These are phyloP conservation scores for Drosophila vallismaia DNA, from an alignment of 2,888 invertebrate genomes.

Conservation along the genomic window DNA sequence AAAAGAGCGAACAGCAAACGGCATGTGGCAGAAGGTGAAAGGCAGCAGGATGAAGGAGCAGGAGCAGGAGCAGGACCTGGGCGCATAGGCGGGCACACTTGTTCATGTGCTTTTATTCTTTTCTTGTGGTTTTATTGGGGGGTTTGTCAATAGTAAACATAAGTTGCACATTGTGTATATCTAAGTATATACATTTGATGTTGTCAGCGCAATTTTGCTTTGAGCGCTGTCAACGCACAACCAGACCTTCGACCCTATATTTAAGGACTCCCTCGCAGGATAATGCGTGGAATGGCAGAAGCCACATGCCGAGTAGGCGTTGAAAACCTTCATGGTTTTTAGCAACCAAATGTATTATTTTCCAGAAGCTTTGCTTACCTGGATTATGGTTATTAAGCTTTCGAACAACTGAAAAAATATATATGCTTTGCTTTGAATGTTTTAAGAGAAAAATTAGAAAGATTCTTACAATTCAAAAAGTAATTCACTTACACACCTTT, in stretches of 20 bases:
- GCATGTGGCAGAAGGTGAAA: conserved; percentile 13
- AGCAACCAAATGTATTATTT: conserved; percentile 22
- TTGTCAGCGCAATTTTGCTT: conserved; percentile 64
- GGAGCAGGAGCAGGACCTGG: conserved; percentile 11
- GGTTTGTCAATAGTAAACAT: conserved; percentile 74
- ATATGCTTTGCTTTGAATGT: no score
- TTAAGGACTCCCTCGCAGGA: conserved; percentile 6
- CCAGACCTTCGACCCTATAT: conserved; percentile 46
- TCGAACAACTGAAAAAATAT: background rate
- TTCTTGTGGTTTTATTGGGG: conserved; percentile 16
- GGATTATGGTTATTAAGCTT: conserved; percentile 3
- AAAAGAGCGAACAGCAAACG: conserved; percentile 38
- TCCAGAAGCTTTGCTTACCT: background rate
- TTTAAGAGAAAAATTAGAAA: no score
- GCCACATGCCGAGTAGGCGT: conserved; percentile 15
- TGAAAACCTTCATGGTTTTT: conserved; percentile 30
- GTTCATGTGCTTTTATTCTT: conserved; percentile 31
- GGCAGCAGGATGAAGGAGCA: conserved; percentile 1
- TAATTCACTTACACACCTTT: background rate
- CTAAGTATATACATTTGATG: conserved; percentile 51
- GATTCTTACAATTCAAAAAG: no score
- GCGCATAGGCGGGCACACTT: conserved; percentile 20
- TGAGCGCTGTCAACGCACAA: conserved; percentile 57
- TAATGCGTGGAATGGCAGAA: background rate
- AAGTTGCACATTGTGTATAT: conserved; percentile 59